Base-by-base conservation (phyloP, 2,888 invertebrate species). In the Rhyacophila evoluta region DNA sequence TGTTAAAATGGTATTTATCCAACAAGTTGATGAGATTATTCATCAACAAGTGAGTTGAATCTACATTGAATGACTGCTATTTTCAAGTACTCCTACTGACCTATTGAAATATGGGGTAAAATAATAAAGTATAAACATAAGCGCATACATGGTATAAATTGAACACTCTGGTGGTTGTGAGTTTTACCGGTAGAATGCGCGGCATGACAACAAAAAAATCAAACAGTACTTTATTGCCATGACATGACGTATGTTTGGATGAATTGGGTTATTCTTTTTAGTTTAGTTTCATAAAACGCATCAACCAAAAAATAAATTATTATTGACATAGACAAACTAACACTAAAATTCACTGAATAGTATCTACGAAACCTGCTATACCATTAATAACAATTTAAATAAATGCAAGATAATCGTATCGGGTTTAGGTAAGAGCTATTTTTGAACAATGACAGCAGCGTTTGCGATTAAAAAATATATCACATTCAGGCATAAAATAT, bases 181-280 rank as follows among this genome's bases (percentile, higher is more conserved):
- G 19, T 55, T 55, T 55, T 55, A 55, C 55, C 55, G 55, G 55
- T 55, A 55, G 55, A 55, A 55, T 55, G 55, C 55, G 55, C 55
- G 55, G 55, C 55, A 55, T 55, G 55, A 55, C 55, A 55, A 55
- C 55, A 55, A 55, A 55, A 55, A 55, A 55, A 55, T 55, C 55
- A 55, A 55, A 55, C 55, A 55, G 41, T 19, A 55, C 55, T 55
- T 55, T 55, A 55, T 55, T 55, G 25, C 55, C 10, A 55, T 55
- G 55, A 19, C 12, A 55, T 55, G 55, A 55, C 55, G 55, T 55
- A 55, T 55, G 55, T 55, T 55, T 55, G 55, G 15, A 55, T 55
- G 55, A 55, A 55, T 55, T 55, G 55, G 55, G 55, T 55, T 55
- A 55, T 19, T 19, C 15, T 55, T 55, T 55, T 55, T 10, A 25